A percentile compares a stretch with the other conserved stretches of the same genome.
Evolutionary conservation across 2,888 invertebrate species (phyloP).

Genomic region (Protonemura montana): DNA sequence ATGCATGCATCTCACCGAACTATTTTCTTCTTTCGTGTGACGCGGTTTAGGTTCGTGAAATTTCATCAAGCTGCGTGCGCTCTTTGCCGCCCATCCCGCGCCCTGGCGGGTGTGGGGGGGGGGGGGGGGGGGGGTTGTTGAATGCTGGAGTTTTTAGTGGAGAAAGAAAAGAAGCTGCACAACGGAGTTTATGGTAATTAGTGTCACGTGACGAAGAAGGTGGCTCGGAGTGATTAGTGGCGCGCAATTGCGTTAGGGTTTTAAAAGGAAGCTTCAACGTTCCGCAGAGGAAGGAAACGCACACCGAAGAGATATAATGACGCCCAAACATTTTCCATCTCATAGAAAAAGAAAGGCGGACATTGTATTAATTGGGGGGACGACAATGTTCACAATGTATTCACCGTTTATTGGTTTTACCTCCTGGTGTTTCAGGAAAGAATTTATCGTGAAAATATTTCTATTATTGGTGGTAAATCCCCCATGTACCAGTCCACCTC

Average conservation of each 20-base stretch:
- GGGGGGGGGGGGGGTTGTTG: not conserved
- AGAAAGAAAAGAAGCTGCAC: constrained; percentile 30
- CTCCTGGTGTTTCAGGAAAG: not conserved
- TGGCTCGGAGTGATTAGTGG: constrained; percentile 35
- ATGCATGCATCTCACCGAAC: not conserved
- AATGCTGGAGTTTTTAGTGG: not conserved
- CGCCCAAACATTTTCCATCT: constrained; percentile 22
- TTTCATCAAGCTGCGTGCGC: constrained; percentile 44
- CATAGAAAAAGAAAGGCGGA: not conserved
- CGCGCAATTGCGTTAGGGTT: constrained; percentile 36
- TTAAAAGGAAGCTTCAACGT: constrained; percentile 32
- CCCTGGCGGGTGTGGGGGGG: not conserved
- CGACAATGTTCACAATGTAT: not conserved
- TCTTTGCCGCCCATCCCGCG: not conserved
- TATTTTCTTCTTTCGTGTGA: constrained; percentile 28
- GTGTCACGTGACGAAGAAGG: constrained; percentile 40
- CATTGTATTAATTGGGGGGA: not conserved
- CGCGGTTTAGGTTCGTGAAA: constrained; percentile 22
- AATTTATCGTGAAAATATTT: constrained; percentile 24
- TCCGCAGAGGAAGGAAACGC: not conserved
- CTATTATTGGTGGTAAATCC: constrained; percentile 21
- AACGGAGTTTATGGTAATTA: constrained; percentile 32
- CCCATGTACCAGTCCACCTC: not conserved
- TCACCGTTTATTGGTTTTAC: not conserved
- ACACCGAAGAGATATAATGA: constrained; percentile 20